Conservation (phyloP, 2,113 vertebrate genomes). For the Gorilla gorilla region DNA sequence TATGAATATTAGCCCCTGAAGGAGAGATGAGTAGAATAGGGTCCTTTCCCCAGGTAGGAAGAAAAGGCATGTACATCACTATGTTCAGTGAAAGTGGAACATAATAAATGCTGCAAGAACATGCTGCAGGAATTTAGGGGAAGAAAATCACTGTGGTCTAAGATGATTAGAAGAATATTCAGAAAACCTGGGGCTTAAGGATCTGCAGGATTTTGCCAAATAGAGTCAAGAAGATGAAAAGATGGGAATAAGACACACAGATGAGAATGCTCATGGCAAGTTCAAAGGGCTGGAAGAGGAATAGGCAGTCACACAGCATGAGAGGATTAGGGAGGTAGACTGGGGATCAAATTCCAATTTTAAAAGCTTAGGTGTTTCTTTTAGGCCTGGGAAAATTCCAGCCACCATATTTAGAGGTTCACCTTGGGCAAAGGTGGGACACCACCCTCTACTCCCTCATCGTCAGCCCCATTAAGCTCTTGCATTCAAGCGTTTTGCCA, state of each 20-base stretch:
- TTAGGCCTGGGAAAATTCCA: not conserved
- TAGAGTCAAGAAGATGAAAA: conserved; percentile 24
- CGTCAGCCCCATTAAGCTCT: too few relatives aligned
- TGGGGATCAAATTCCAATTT: not conserved
- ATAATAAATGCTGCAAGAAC: not conserved
- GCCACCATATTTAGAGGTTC: not conserved
- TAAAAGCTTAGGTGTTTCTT: not conserved
- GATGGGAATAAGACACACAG: not conserved
- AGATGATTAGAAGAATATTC: conserved; percentile 39
- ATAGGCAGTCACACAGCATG: not conserved
- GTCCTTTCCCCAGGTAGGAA: not conserved
- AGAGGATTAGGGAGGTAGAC: not conserved
- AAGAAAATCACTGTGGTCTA: conserved; percentile 10
- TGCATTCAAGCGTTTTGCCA: not conserved
- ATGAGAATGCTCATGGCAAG: not conserved
- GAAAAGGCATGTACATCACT: not conserved
- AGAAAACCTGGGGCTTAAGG: not conserved
- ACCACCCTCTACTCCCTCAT: not conserved
- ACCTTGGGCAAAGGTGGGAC: not conserved
- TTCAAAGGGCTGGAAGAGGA: not conserved
- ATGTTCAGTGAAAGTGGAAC: not conserved
- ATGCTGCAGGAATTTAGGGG: not conserved
- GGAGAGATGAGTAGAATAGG: not conserved
- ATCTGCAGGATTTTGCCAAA: not conserved
- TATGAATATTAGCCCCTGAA: too few relatives aligned